Evolutionary conservation across 2,888 invertebrate genomes (phyloP), one percentile per base, ranked within the genome.

Genomic region (Spialia ferax): DNA sequence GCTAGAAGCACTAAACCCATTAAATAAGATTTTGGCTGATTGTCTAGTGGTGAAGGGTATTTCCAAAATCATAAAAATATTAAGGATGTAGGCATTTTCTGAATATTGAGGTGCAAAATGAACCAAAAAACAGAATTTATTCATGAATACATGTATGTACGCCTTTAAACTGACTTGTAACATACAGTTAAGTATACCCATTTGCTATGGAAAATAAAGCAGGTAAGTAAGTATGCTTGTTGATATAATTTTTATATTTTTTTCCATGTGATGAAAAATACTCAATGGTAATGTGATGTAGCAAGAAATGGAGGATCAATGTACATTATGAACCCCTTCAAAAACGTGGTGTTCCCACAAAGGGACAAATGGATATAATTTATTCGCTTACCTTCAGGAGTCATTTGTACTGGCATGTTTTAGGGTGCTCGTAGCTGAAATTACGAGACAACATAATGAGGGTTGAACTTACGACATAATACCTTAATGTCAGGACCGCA

Each of bases 401-500:
- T 79, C 74, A 84, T 84, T 81, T 81, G 81, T 81, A 79, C 73
- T 75, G 77, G 79, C 76, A 77, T 79, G 74, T 20, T 79, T 73
- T 15, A n/a, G 61, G 69, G 80, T 80, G 83, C 83, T 84, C 83
- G 78, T 74, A 76, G 69, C 76, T 75, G 71, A 83, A 86, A 82
- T 83, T 86, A 85, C 80, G 83, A 75, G 83, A 73, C 78, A 76
- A 71, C 69, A 70, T 83, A 84, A 84, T 79, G 79, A 79, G 79
- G 77, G 76, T 73, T 70, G 69, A 70, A 74, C 72, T 77, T 74
- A 73, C 76, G 69, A 76, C 68, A 73, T 78, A 76, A 79, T 77
- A 76, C 73, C 78, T 78, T 77, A 77, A 79, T 79, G 61, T 7
- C 20, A 15, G 18, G 38, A n/a, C 35, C 52, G 22, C 8, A n/a